Evolutionary conservation across 2,888 invertebrate species (phyloP).

Genomic region (Thera obeliscata): DNA sequence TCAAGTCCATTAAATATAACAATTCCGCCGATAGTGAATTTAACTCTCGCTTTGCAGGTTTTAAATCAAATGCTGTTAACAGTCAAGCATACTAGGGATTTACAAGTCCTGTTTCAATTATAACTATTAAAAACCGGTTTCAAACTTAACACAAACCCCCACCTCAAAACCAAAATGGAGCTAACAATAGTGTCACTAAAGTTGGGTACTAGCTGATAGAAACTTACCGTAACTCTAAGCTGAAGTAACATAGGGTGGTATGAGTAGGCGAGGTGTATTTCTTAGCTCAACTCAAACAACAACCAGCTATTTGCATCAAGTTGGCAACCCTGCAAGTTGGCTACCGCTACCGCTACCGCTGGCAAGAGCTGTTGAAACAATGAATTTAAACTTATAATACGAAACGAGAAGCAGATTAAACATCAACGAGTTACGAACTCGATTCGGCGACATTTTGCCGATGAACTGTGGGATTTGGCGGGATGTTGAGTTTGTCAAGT

Average conservation of each 20-base stretch:
- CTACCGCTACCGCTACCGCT: not conserved
- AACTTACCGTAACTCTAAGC: slow-evolving; percentile 3
- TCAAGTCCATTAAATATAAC: too few species aligned
- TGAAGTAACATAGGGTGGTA: slow-evolving; percentile 6
- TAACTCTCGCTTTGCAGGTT: too few species aligned
- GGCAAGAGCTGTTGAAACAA: slow-evolving; percentile 33
- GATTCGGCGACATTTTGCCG: slow-evolving; percentile 44
- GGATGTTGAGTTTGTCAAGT: slow-evolving; percentile 37
- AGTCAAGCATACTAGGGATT: too few species aligned
- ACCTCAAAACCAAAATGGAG: too few species aligned
- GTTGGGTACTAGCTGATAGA: not conserved
- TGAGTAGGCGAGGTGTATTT: slow-evolving; percentile 10
- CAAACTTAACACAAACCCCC: too few species aligned
- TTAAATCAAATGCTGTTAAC: too few species aligned
- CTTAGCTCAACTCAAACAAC: slow-evolving; percentile 22
- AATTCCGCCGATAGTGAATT: too few species aligned
- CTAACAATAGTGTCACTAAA: not conserved
- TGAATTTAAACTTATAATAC: slow-evolving; percentile 37
- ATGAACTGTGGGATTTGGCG: slow-evolving; percentile 39
- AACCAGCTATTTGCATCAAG: slow-evolving; percentile 29
- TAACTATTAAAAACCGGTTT: too few species aligned
- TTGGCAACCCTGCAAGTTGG: slow-evolving; percentile 23
- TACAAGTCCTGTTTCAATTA: too few species aligned
- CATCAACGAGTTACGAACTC: slow-evolving; percentile 43
- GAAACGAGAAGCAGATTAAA: slow-evolving; percentile 38